These are phyloP conservation scores for Urocyon cinereoargenteus DNA, from an alignment of 2,797 vertebrate species.

Conservation along the genomic window DNA sequence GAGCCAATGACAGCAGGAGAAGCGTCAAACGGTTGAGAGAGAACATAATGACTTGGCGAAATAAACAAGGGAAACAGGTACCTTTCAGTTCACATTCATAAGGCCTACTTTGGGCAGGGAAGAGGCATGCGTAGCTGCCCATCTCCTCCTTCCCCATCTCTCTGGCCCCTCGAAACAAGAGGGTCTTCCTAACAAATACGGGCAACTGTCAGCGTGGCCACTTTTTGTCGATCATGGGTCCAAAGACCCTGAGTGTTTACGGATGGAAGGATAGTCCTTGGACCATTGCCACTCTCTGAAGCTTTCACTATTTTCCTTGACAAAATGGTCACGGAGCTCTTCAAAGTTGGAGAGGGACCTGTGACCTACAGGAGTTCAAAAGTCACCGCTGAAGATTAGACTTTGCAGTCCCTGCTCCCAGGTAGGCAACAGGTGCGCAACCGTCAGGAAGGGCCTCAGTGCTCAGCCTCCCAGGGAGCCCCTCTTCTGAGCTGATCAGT, in stretches of 20 bases:
- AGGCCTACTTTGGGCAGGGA: not conserved
- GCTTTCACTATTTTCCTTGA: not conserved
- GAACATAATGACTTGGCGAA: conserved; percentile 24
- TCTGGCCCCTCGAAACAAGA: fast-evolving
- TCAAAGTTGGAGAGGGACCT: not conserved
- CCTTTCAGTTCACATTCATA: not conserved
- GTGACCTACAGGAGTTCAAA: not conserved
- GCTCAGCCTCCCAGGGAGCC: not conserved
- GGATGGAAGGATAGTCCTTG: not conserved
- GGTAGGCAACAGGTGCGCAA: not conserved
- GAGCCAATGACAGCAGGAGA: conserved; percentile 62
- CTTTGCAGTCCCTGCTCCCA: not conserved
- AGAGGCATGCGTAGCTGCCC: not conserved
- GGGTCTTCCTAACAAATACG: not conserved
- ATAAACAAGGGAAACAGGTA: not conserved
- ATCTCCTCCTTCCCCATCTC: not conserved
- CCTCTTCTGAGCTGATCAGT: not conserved
- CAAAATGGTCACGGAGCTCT: not conserved
- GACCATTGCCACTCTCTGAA: not conserved
- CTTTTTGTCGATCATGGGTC: not conserved
- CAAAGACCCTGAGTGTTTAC: not conserved
- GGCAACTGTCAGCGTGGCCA: not conserved
- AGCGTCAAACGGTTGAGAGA: not conserved
- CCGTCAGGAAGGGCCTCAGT: not conserved
- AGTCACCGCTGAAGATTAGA: not conserved